Evolutionary conservation across 2,888 invertebrate species (phyloP), one percentile per base, ranked within the genome.

Genomic region (Cataglyphis cursor): DNA sequence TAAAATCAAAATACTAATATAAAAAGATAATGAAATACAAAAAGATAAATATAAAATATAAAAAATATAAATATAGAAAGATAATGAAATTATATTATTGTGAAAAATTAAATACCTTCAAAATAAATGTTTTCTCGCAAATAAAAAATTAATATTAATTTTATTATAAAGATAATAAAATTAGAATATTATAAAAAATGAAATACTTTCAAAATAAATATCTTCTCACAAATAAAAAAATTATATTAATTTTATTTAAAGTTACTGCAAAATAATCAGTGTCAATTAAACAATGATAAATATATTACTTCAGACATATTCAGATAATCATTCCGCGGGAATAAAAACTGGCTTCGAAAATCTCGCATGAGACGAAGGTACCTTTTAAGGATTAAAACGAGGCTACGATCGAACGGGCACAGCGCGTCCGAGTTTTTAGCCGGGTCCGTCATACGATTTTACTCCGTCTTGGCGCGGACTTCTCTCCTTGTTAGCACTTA

Each of bases 401-500:
- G 78, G 72, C 78, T 70, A 78, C 78, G 48, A 80, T 80, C 59
- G 44, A 70, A 80, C 44, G 31, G 70, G 59, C 35, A 80, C 59
- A 59, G 31, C 76, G n/a, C 31, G 78, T 80, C 72, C 72, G 44
- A 72, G 72, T 80, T 80, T 80, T 80, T 70, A 70, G 59, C 31
- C 72, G 59, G n/a, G 44, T 61, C 70, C 82, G 85, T 64, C 80
- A 76, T 78, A 88, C 87, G 84, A 88, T 87, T 87, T 89, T 89
- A 88, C 83, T 81, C 65, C 62, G 87, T 82, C 89, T 78, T 78
- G 81, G 80, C 74, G 83, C 80, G 87, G 88, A 87, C 90, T 87
- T 92, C 92, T 92, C 93, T 91, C 88, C 93, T 94, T 93, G 94
- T 94, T 94, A 94, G 93, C 94, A 94, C 94, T 94, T 92, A 94